Percentiles rank a stretch among this genome's conserved stretches.
phyloP scores from a whole-genome alignment of 1,140 invertebrate genomes.

The Cardiocondyla obscurior region DNA sequence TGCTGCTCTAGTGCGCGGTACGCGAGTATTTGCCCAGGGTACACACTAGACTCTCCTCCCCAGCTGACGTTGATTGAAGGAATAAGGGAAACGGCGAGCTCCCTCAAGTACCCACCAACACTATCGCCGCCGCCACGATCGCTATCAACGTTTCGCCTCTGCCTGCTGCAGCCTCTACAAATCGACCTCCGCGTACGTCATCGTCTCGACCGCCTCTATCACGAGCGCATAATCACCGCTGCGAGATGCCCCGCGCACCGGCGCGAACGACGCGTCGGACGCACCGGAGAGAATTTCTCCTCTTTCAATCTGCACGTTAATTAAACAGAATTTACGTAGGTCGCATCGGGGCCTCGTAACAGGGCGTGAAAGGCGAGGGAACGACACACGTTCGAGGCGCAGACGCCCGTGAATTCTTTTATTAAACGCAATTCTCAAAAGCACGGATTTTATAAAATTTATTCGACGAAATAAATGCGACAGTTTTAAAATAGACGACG shows the following conservation, averaged over 20 bases:
- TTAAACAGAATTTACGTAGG: constrained; percentile 68
- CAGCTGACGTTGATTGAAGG: constrained; percentile 84
- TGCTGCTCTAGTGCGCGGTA: constrained; percentile 79
- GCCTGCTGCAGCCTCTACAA: constrained; percentile 69
- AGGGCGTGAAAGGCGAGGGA: constrained; percentile 45
- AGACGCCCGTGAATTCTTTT: constrained; percentile 4
- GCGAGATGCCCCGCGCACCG: constrained; percentile 61
- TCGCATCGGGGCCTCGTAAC: constrained; percentile 56
- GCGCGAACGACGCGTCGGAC: constrained; percentile 60
- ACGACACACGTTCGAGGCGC: background rate
- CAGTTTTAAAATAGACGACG: background rate
- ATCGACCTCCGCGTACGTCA: constrained; percentile 63
- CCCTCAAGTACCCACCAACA: constrained; percentile 72
- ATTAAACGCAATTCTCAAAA: background rate
- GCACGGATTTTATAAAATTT: no score
- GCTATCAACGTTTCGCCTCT: constrained; percentile 61
- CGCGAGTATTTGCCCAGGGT: constrained; percentile 82
- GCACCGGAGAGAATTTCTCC: constrained; percentile 66
- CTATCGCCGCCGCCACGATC: constrained; percentile 56
- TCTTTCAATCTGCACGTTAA: constrained; percentile 69
- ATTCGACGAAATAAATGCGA: background rate
- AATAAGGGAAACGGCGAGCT: constrained; percentile 83
- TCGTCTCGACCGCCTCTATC: constrained; percentile 71
- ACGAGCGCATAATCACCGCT: constrained; percentile 71
- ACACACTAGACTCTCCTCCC: constrained; percentile 83